Conservation (phyloP, 2,797 vertebrate species). For the Rhynchotus rufescens region DNA sequence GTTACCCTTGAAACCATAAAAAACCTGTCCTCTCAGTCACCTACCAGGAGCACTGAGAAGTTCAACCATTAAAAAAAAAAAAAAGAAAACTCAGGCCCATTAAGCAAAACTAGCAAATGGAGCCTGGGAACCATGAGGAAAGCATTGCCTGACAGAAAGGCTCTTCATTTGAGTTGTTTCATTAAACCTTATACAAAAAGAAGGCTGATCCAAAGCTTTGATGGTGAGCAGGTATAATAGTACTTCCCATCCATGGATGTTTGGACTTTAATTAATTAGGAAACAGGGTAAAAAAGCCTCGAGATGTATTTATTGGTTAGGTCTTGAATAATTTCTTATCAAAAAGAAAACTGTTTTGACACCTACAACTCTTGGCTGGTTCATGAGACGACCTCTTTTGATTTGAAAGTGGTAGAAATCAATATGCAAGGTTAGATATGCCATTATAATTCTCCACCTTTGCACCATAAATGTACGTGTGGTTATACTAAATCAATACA, state of each 20-base stretch:
- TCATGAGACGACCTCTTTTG: background rate
- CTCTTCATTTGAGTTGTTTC: background rate
- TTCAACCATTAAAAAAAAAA: background rate
- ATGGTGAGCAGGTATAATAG: background rate
- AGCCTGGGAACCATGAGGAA: background rate
- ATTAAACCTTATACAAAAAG: background rate
- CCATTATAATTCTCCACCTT: background rate
- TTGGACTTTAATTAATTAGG: background rate
- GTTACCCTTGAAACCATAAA: background rate
- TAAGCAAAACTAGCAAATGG: background rate
- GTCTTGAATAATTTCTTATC: background rate
- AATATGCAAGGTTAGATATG: background rate
- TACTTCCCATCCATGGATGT: background rate
- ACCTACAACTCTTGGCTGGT: background rate
- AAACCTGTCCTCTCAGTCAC: background rate
- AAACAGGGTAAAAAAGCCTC: slow-evolving; percentile 21
- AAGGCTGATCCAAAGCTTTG: background rate
- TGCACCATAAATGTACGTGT: background rate
- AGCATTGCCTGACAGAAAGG: background rate
- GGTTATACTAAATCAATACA: slow-evolving; percentile 21
- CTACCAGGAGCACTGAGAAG: too few species aligned
- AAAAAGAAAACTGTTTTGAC: background rate
- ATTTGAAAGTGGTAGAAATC: background rate
- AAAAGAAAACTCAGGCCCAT: background rate
- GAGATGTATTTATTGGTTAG: background rate